Percentiles rank a stretch among this genome's conserved stretches.
Conservation (phyloP, 2,113 vertebrate genomes). For the Phrynosoma blainvillii region DNA sequence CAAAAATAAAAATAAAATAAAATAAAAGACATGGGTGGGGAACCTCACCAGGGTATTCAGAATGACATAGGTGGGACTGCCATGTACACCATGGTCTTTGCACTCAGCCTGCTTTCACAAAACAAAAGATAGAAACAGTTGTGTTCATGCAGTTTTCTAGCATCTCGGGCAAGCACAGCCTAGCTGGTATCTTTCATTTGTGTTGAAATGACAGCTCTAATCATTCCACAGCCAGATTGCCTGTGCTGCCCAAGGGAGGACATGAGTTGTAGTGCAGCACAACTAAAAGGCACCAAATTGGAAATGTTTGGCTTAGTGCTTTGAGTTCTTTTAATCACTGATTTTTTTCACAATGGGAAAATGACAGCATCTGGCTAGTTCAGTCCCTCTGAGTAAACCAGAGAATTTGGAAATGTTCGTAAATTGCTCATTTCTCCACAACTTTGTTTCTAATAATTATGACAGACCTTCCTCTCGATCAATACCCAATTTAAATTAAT, state of each 20-base stretch:
- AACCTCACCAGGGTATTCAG: too few species aligned
- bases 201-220: not conserved
- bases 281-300: not conserved
- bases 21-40: not conserved
- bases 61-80: too few species aligned
- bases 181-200: not conserved
- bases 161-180: not conserved
- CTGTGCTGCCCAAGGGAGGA: not conserved
- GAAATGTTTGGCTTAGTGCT: not conserved
- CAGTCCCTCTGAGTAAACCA: not conserved
- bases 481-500: conserved; percentile 37
- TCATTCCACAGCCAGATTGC: not conserved
- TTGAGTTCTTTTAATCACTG: not conserved
- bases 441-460: not conserved
- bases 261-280: not conserved
- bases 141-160: not conserved
- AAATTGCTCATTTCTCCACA: not conserved
- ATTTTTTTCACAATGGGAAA: not conserved
- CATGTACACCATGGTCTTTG: not conserved
- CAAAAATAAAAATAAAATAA: not conserved
- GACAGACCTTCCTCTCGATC: conserved; percentile 35
- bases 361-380: not conserved
- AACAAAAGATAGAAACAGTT: not conserved
- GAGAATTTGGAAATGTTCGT: not conserved
- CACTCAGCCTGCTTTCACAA: not conserved